phyloP scores from a whole-genome alignment of 2,888 invertebrate genomes.

The Poecilus cupreus region DNA sequence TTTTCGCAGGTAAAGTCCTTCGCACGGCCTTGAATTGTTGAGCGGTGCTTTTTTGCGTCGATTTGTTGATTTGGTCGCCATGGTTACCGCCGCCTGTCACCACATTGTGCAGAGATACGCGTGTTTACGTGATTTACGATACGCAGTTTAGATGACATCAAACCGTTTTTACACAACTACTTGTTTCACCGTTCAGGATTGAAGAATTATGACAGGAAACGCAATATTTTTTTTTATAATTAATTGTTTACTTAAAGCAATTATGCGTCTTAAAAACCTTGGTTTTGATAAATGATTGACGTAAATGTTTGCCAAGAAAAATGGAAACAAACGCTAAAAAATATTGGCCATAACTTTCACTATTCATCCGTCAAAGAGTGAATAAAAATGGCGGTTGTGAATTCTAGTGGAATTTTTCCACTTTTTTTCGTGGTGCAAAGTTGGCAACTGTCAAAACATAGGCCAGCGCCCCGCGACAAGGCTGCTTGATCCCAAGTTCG shows the following conservation, averaged over 20 bases:
- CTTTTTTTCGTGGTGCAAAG: not conserved
- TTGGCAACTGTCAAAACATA: constrained; percentile 47
- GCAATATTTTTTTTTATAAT: too few species aligned
- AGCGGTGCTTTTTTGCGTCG: constrained; percentile 1
- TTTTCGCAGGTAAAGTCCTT: constrained; percentile 31
- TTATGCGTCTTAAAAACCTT: too few species aligned
- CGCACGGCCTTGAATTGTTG: constrained; percentile 1
- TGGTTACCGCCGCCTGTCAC: constrained; percentile 17
- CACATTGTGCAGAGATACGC: constrained; percentile 8
- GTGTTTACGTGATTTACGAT: constrained; percentile 24
- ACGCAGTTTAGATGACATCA: not conserved
- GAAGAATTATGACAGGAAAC: too few species aligned
- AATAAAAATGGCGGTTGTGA: too few species aligned
- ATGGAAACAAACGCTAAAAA: too few species aligned
- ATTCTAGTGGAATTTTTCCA: too few species aligned
- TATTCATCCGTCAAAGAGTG: too few species aligned
- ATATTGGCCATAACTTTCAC: too few species aligned
- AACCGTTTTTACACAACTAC: not conserved
- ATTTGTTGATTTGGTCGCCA: constrained; percentile 26
- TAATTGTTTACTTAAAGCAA: too few species aligned
- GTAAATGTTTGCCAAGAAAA: too few species aligned
- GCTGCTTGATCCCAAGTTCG: constrained; percentile 2
- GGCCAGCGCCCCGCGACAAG: not conserved
- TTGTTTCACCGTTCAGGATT: too few species aligned
- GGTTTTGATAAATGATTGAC: too few species aligned